These are phyloP conservation scores for Cladopsammia gracilis DNA, from an alignment of 64 coral and sea anemone genomes.

Conservation along the genomic window DNA sequence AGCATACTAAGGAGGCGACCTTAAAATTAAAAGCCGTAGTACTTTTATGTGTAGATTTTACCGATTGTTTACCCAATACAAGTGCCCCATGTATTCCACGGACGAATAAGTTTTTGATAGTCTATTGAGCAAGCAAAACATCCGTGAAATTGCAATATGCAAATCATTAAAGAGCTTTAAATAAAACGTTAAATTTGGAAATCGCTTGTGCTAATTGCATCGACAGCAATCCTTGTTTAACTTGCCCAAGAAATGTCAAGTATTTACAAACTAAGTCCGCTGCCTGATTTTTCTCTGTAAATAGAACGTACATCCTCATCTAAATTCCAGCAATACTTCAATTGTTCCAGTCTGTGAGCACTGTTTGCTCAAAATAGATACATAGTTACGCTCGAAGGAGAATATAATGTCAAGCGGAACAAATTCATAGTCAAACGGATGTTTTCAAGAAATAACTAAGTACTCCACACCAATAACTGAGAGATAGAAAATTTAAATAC, in stretches of 20 bases:
- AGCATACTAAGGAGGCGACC: too few relatives aligned
- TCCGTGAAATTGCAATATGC: background rate
- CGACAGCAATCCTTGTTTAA: too few relatives aligned
- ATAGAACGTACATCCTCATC: too few relatives aligned
- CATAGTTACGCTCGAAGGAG: background rate
- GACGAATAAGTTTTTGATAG: background rate
- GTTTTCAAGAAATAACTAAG: background rate
- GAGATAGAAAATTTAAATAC: background rate
- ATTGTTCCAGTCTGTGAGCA: background rate
- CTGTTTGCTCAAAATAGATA: background rate
- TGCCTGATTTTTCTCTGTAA: background rate
- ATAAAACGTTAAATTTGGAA: background rate
- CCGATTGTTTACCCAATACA: too few relatives aligned
- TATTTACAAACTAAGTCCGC: background rate
- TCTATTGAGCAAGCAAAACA: background rate
- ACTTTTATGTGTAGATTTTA: too few relatives aligned
- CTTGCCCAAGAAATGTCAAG: too few relatives aligned
- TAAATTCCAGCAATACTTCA: background rate
- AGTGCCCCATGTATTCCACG: background rate
- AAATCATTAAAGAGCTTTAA: background rate
- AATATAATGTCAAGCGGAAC: background rate
- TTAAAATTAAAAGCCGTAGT: too few relatives aligned
- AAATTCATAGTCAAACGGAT: background rate
- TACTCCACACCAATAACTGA: background rate
- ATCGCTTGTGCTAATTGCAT: background rate